Evolutionary conservation across 2,797 vertebrate species (phyloP).

Genomic region (Oryzias sinensis): DNA sequence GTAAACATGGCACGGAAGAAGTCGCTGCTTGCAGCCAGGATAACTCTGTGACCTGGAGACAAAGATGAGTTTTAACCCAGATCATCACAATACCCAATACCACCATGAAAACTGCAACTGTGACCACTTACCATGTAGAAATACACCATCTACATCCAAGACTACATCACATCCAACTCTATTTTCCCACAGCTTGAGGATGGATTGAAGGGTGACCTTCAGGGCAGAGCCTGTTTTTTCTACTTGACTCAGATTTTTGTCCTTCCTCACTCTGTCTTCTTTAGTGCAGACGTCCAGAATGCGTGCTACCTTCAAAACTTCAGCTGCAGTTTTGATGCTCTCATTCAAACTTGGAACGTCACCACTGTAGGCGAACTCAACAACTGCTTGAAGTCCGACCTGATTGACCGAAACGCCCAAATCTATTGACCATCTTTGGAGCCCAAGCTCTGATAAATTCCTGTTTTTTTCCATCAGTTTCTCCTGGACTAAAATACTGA

Average conservation of each 20-base stretch:
- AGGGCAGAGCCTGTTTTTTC: slow-evolving; percentile 24
- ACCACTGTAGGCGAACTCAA: slow-evolving; percentile 80
- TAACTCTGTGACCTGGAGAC: slow-evolving; percentile 78
- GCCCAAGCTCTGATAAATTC: not conserved
- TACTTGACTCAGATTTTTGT: slow-evolving; percentile 3
- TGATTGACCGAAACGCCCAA: slow-evolving; percentile 56
- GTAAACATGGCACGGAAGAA: slow-evolving; percentile 87
- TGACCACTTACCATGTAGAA: slow-evolving; percentile 66
- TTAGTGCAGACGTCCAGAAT: slow-evolving; percentile 58
- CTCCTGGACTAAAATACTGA: slow-evolving; percentile 60
- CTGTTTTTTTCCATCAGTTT: slow-evolving; percentile 26
- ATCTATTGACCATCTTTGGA: slow-evolving; percentile 38
- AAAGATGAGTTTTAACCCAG: not conserved
- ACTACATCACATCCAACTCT: slow-evolving; percentile 71
- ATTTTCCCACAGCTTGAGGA: slow-evolving; percentile 62
- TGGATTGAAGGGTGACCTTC: slow-evolving; percentile 49
- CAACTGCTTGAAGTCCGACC: slow-evolving; percentile 61
- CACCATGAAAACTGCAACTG: not conserved
- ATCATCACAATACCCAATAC: not conserved
- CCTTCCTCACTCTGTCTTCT: slow-evolving; percentile 13
- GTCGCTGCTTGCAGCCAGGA: slow-evolving; percentile 83
- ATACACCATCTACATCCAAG: slow-evolving; percentile 60
- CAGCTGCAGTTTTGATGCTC: slow-evolving; percentile 58
- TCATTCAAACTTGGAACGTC: slow-evolving; percentile 37
- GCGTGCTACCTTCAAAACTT: slow-evolving; percentile 48